These are phyloP conservation scores for Andrena flavipes DNA, from an alignment of 2,888 invertebrate species.

Conservation along the genomic window DNA sequence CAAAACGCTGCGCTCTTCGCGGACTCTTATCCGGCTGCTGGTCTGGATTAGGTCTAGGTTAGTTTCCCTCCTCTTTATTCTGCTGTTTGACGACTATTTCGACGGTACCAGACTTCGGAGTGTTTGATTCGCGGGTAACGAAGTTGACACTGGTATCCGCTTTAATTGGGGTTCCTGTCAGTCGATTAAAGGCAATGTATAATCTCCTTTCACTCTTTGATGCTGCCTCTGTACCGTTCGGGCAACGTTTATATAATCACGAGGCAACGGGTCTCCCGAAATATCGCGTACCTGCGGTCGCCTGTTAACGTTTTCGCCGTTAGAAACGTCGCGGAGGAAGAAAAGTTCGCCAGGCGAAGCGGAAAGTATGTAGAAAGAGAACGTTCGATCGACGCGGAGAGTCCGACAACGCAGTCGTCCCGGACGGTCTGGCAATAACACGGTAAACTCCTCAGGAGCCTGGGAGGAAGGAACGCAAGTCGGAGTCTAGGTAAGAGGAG, in stretches of 20 bases:
- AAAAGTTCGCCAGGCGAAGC: neutral
- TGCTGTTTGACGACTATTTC: neutral
- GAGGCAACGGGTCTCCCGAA: too few relatives aligned
- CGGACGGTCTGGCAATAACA: constrained; percentile 70
- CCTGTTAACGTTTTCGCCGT: too few relatives aligned
- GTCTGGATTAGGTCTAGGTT: constrained; percentile 25
- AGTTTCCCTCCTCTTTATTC: neutral
- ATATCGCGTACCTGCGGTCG: too few relatives aligned
- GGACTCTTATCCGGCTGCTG: constrained; percentile 57
- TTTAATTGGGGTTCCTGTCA: too few relatives aligned
- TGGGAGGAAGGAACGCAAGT: constrained; percentile 53
- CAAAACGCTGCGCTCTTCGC: constrained; percentile 54
- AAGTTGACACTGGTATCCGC: too few relatives aligned
- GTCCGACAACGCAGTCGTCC: constrained; percentile 62
- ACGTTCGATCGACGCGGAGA: constrained; percentile 47
- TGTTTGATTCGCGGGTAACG: too few relatives aligned
- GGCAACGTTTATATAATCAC: too few relatives aligned
- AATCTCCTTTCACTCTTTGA: too few relatives aligned
- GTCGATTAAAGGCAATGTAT: too few relatives aligned
- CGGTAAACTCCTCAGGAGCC: constrained; percentile 62
- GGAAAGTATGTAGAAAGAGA: constrained; percentile 2
- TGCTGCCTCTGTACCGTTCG: too few relatives aligned
- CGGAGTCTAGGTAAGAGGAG: constrained; percentile 37
- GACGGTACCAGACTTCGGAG: too few relatives aligned
- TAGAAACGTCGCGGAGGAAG: too few relatives aligned